phyloP scores from a whole-genome alignment of 2,113 vertebrate species.

The Podarcis raffonei region DNA sequence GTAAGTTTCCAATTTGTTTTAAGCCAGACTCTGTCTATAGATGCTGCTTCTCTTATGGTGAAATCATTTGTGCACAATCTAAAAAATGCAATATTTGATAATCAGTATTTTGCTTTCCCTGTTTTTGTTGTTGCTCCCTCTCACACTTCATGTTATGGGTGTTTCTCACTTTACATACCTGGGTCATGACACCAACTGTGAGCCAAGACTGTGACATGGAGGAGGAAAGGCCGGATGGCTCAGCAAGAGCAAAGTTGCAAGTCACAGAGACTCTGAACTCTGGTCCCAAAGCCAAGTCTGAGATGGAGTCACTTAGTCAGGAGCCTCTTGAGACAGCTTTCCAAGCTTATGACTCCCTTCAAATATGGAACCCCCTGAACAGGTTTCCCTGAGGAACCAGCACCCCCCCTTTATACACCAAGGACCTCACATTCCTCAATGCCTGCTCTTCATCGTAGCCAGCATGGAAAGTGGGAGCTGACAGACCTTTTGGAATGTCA shows the following conservation, averaged over 20 bases:
- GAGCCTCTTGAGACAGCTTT: neutral
- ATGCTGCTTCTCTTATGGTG: neutral
- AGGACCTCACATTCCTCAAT: neutral
- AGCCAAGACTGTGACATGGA: neutral
- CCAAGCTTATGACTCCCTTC: too few relatives aligned
- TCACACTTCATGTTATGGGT: accelerated
- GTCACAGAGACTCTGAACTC: neutral
- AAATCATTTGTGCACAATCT: neutral
- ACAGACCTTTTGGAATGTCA: too few relatives aligned
- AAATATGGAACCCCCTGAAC: neutral
- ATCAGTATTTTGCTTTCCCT: neutral
- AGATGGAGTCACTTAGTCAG: neutral
- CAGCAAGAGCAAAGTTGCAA: neutral
- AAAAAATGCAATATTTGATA: neutral
- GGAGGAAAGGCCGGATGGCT: neutral
- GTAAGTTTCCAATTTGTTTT: neutral
- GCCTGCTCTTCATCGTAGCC: neutral
- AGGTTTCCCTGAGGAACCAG: neutral
- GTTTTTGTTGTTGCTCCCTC: neutral
- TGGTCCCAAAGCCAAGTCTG: too few relatives aligned
- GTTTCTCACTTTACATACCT: neutral
- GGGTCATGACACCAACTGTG: neutral
- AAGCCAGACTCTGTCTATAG: neutral
- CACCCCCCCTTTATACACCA: neutral
- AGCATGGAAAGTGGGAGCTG: neutral